Evolutionary conservation across 2,797 vertebrate genomes (phyloP), one percentile per base, ranked within the genome.

Genomic region (Miichthys miiuy): DNA sequence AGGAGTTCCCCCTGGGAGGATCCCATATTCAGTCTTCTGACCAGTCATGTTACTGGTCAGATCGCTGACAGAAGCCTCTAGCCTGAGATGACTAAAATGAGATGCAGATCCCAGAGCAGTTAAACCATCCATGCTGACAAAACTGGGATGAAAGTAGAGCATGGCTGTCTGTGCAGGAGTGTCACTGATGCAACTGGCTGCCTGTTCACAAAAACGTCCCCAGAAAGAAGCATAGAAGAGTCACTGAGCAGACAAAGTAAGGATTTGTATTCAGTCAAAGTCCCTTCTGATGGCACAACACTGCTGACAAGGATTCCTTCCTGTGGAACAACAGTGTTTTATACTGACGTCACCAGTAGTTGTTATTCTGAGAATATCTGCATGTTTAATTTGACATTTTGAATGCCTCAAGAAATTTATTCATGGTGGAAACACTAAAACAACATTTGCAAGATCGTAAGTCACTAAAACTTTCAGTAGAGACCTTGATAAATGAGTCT

Each of bases 81-180:
- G 64, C 48, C 75, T 46, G 61, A 65, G 70, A 72, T 16, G 65
- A 51, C 56, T 17, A 18, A 48, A 79, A 68, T 52, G 67, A 81
- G 72, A 74, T 66, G 11, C 79, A 77, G 82, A 80, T 75, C 72
- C 74, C 57, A 38, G 23, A 44, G 72, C 65, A 27, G 46, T 64
- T 69, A 80, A 81, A 78, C 77, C 73, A 50, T 68, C 70, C 72
- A 42, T 13, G 44, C 84, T 68, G 86, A 83, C 75, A 74, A 21
- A 71, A 68, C 23, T 8, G 42, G 51, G 60, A 60, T 74, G 68
- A 85, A 82, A 79, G 66, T 47, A 56, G 68, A 81, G 77, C 68
- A 3, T 6, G 76, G 41, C 50, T 80, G 58, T 77, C 72, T 11
- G 3, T 21, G 72, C 66, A 56, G 58, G 51, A 67, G 41, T 60